Percentiles rank a stretch among this genome's conserved stretches.
phyloP scores from a whole-genome alignment of 2,888 invertebrate species.

The Leucania comma region DNA sequence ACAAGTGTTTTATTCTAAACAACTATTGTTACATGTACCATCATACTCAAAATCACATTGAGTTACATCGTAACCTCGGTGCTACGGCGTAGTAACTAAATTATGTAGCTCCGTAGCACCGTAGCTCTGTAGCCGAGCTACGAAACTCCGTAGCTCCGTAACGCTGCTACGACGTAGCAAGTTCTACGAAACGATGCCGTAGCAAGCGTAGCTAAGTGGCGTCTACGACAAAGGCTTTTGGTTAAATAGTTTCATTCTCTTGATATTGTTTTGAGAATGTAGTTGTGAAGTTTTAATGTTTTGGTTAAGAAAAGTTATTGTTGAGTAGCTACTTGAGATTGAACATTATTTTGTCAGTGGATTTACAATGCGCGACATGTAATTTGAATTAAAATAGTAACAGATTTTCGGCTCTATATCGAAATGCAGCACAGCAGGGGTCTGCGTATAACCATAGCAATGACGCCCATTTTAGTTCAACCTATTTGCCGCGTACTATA shows the following conservation, averaged over 20 bases:
- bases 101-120: constrained; percentile 37
- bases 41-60: constrained; percentile 57
- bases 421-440: no score
- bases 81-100: constrained; percentile 42
- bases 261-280: constrained; percentile 52
- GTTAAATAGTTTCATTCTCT: constrained; percentile 60
- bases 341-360: constrained; percentile 11
- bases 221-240: constrained; percentile 61
- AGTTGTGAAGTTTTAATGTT: constrained; percentile 41
- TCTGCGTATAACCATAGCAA: no score
- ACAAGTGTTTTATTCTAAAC: not conserved
- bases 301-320: constrained; percentile 25
- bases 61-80: constrained; percentile 53
- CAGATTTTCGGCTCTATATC: no score
- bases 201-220: constrained; percentile 49
- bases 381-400: no score
- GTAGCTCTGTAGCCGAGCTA: constrained; percentile 18
- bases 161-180: constrained; percentile 25
- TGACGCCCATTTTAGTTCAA: no score
- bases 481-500: no score
- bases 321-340: constrained; percentile 19
- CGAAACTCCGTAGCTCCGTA: not conserved
- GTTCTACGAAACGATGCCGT: constrained; percentile 35
- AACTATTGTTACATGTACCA: constrained; percentile 37
- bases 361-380: no score